These are phyloP conservation scores for Schizaphis graminum DNA, from an alignment of 2,888 invertebrate genomes.

Conservation along the genomic window DNA sequence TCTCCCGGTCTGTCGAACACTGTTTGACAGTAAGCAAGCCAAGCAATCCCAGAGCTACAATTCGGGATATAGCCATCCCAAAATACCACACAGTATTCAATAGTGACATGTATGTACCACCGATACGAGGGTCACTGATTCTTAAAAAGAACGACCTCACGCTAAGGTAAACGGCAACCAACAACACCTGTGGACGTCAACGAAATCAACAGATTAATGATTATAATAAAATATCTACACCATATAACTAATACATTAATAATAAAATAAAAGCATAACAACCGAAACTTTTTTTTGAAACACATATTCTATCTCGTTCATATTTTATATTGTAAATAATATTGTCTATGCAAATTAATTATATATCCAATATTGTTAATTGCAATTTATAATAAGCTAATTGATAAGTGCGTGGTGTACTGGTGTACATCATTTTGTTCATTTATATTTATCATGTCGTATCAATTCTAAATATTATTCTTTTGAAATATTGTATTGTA, in stretches of 20 bases:
- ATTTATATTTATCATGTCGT: too few relatives aligned
- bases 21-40: conserved; percentile 87
- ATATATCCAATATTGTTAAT: neutral
- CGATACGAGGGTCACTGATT: conserved; percentile 95
- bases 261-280: neutral
- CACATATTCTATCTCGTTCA: neutral
- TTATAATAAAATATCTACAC: neutral
- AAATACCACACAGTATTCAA: conserved; percentile 97
- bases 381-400: too few relatives aligned
- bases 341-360: neutral
- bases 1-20: conserved; percentile 73
- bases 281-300: neutral
- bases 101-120: conserved; percentile 99
- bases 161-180: conserved; percentile 97
- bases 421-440: too few relatives aligned
- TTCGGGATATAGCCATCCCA: conserved; percentile 97
- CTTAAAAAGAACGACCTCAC: conserved; percentile 98
- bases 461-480: neutral
- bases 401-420: too few relatives aligned
- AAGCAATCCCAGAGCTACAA: conserved; percentile 90
- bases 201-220: neutral
- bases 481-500: neutral
- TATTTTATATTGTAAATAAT: neutral
- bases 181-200: conserved; percentile 79
- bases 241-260: neutral